Evolutionary conservation across 1,140 invertebrate species (phyloP), one percentile per base, ranked within the genome.

Genomic region (Dendrolimus punctatus): DNA sequence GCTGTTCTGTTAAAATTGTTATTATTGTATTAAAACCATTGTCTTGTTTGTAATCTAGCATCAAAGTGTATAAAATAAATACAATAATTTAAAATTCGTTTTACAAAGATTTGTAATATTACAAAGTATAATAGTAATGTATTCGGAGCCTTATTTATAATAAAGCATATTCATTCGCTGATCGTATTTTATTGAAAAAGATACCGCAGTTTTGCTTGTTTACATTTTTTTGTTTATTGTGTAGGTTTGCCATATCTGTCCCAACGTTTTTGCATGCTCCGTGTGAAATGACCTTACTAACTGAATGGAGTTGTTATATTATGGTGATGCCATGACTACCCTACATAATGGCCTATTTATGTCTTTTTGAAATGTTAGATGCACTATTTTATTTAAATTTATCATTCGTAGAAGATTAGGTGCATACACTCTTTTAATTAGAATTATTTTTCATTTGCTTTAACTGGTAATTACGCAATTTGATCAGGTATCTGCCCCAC

Each of bases 191-290:
- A 85, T 85, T 85, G 73, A 71, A 68, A 49, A 68, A 52, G 49
- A 60, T 51, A 74, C 71, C 63, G 64, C 57, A 63, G 53, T 62
- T 39, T 59, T 50, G 67, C 66, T 78, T 85, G 46, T 73, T 80
- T 72, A 23, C 70, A 52, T 54, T 55, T 71, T 73, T 78, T 63
- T 72, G 68, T 80, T 85, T 64, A 72, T 82, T 82, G 80, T 85
- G 74, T 76, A 82, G 82, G 82, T 84, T 85, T 85, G 80, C 80
- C 80, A 83, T 67, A 80, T 73, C 77, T 73, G 66, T 52, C 60
- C 45, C 50, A 49, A 43, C 62, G 40, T 70, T 78, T 76, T 75
- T 80, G 68, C 71, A 76, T 74, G 71, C 49, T 50, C 42, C 23
- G 36, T 50, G 9, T 50, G 37, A 41, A 5, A 23, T 50, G 23